phyloP scores from a whole-genome alignment of 2,888 invertebrate genomes.

The Agrochola lota region DNA sequence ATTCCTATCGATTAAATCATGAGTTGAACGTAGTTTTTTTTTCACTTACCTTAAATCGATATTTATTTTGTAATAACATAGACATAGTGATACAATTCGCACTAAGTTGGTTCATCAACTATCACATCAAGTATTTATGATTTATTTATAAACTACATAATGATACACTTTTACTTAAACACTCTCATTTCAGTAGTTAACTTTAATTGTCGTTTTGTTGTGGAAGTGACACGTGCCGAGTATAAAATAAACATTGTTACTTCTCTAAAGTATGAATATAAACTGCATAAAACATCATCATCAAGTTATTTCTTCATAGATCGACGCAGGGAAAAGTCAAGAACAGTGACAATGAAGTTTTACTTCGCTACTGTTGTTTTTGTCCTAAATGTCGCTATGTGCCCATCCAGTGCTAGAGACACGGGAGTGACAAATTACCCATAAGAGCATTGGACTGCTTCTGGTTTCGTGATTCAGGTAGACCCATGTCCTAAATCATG shows the following conservation, averaged over 20 bases:
- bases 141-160: conserved; percentile 3
- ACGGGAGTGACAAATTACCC: not conserved
- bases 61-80: not conserved
- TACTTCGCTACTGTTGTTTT: not conserved
- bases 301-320: not conserved
- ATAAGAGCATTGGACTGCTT: not conserved
- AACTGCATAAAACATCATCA: not conserved
- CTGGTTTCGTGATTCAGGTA: no score
- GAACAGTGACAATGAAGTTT: conserved; percentile 9
- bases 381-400: not conserved
- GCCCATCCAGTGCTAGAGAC: not conserved
- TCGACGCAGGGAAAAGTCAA: not conserved
- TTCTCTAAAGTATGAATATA: not conserved
- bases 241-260: not conserved
- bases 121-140: not conserved
- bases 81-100: not conserved
- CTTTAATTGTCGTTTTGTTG: not conserved
- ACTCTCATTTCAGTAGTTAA: conserved; percentile 6
- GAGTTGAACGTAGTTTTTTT: not conserved
- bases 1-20: conserved; percentile 27
- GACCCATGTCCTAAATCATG: no score
- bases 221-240: not conserved
- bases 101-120: not conserved
- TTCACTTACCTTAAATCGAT: not conserved
- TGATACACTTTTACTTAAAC: conserved; percentile 15